These are phyloP conservation scores for Macrophya alboannulata DNA, from an alignment of 2,888 invertebrate genomes.

Conservation along the genomic window DNA sequence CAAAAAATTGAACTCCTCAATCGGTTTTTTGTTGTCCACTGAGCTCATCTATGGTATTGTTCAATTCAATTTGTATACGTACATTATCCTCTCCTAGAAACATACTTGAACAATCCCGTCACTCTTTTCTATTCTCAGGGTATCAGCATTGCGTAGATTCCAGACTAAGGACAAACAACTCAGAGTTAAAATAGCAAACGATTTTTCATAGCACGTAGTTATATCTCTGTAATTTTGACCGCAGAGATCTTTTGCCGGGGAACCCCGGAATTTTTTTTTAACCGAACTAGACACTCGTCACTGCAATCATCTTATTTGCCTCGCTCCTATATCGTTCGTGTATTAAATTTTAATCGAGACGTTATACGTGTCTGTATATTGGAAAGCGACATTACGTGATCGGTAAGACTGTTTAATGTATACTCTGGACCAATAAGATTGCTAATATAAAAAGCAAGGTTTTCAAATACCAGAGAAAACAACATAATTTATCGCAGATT, in stretches of 20 bases:
- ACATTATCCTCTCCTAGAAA: background rate
- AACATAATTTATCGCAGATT: background rate
- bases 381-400: background rate
- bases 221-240: background rate
- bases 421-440: background rate
- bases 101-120: background rate
- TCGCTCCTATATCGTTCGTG: background rate
- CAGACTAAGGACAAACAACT: background rate
- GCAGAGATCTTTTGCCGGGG: background rate
- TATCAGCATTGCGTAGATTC: background rate
- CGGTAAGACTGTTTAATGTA: background rate
- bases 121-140: background rate
- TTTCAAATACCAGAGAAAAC: background rate
- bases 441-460: background rate
- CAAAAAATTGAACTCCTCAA: background rate
- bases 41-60: background rate
- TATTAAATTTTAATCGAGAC: background rate
- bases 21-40: background rate
- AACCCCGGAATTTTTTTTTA: background rate
- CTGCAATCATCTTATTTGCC: background rate
- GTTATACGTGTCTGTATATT: background rate
- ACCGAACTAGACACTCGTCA: background rate
- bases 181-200: background rate
- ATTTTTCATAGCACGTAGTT: background rate
- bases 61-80: no score